Evolutionary conservation across 1,140 invertebrate species (phyloP).

Genomic region (Zaprionus nigranus): DNA sequence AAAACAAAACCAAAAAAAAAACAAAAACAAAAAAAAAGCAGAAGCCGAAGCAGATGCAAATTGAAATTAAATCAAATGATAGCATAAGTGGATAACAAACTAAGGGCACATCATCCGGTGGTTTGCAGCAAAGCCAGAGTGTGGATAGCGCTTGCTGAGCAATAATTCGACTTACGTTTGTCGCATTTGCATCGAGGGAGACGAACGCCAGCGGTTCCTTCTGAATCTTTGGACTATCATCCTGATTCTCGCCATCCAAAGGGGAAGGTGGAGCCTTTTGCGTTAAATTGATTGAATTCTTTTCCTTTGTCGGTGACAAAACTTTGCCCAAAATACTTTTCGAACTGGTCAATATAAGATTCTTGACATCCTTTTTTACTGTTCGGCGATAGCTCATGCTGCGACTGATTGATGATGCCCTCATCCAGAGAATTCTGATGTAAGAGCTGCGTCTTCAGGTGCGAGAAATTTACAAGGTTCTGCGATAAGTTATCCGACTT

Average conservation of each 20-base stretch:
- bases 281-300: slow-evolving; percentile 83
- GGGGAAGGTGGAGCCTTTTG: slow-evolving; percentile 49
- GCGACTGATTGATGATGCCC: slow-evolving; percentile 58
- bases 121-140: background rate
- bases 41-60: slow-evolving; percentile 44
- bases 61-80: slow-evolving; percentile 47
- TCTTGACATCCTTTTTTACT: slow-evolving; percentile 90
- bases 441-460: slow-evolving; percentile 72
- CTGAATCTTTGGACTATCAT: slow-evolving; percentile 26
- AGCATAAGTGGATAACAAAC: slow-evolving; percentile 5
- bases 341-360: slow-evolving; percentile 90
- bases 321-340: slow-evolving; percentile 92
- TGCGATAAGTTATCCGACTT: slow-evolving; percentile 88
- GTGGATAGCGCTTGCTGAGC: background rate
- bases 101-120: background rate
- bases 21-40: slow-evolving; percentile 54
- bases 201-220: slow-evolving; percentile 56
- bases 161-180: slow-evolving; percentile 74
- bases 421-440: slow-evolving; percentile 80
- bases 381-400: slow-evolving; percentile 62
- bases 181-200: slow-evolving; percentile 68
- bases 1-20: slow-evolving; percentile 58
- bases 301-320: slow-evolving; percentile 90
- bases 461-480: slow-evolving; percentile 74
- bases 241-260: slow-evolving; percentile 22